phyloP scores from a whole-genome alignment of 2,888 invertebrate species.

The Dynastes hyllus region DNA sequence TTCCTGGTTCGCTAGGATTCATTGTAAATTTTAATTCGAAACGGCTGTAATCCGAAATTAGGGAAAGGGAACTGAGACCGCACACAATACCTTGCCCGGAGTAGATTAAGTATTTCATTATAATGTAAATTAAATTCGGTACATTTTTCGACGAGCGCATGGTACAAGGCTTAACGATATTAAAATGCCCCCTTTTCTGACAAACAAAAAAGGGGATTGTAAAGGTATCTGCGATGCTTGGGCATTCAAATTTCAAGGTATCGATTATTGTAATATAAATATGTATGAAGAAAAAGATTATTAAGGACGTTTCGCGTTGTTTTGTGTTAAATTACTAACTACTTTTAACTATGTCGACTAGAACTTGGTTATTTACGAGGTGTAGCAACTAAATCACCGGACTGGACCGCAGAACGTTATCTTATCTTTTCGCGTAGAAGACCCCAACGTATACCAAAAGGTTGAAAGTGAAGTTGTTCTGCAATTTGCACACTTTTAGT shows the following conservation, averaged over 20 bases:
- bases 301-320: too few species aligned
- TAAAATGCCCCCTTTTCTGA: not conserved
- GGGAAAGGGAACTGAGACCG: not conserved
- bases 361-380: too few species aligned
- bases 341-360: too few species aligned
- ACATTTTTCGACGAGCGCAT: slow-evolving; percentile 2
- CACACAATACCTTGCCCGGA: not conserved
- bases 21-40: slow-evolving; percentile 36
- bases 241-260: not conserved
- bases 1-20: not conserved
- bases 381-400: too few species aligned
- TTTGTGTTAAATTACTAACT: too few species aligned
- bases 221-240: not conserved
- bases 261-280: not conserved
- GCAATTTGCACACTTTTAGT: too few species aligned
- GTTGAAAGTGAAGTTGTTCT: too few species aligned
- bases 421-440: too few species aligned
- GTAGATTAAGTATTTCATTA: slow-evolving; percentile 10
- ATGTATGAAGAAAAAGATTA: not conserved
- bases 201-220: slow-evolving; percentile 4
- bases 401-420: too few species aligned
- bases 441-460: too few species aligned
- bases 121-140: slow-evolving; percentile 17
- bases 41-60: slow-evolving; percentile 18
- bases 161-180: slow-evolving; percentile 9